Evolutionary conservation across 2,113 vertebrate species (phyloP).

Genomic region (Eulemur macaco): DNA sequence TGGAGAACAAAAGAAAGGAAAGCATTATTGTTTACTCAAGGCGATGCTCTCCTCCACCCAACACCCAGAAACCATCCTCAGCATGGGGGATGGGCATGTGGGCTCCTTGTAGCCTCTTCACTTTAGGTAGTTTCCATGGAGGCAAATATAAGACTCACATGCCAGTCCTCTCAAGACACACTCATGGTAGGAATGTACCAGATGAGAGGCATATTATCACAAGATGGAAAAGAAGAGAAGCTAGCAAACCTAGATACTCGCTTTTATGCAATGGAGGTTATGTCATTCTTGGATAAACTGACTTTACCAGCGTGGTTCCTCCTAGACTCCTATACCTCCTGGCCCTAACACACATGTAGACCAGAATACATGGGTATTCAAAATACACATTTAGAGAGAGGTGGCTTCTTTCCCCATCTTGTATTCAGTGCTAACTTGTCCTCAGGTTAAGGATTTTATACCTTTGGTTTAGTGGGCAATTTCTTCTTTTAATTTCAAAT

Average conservation of each 20-base stretch:
- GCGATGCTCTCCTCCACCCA: background rate
- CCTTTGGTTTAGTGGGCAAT: background rate
- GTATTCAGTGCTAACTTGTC: background rate
- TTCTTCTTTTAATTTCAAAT: slow-evolving; percentile 54
- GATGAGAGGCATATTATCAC: background rate
- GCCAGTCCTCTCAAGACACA: background rate
- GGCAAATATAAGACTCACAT: background rate
- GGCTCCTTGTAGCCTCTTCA: background rate
- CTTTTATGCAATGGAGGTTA: background rate
- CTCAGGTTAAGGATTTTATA: background rate
- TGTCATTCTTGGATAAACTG: background rate
- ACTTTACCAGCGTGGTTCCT: background rate
- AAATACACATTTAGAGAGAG: background rate
- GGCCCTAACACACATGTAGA: background rate
- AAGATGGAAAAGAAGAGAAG: background rate
- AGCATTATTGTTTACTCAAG: background rate
- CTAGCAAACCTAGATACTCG: background rate
- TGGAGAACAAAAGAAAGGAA: slow-evolving; percentile 80
- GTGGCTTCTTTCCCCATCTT: background rate
- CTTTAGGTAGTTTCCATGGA: background rate
- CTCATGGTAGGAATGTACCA: background rate
- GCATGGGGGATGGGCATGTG: background rate
- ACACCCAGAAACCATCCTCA: background rate
- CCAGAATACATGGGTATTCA: background rate
- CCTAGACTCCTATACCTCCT: background rate